Conservation (phyloP, 2,888 invertebrate species). For the Lacanobia oleracea region DNA sequence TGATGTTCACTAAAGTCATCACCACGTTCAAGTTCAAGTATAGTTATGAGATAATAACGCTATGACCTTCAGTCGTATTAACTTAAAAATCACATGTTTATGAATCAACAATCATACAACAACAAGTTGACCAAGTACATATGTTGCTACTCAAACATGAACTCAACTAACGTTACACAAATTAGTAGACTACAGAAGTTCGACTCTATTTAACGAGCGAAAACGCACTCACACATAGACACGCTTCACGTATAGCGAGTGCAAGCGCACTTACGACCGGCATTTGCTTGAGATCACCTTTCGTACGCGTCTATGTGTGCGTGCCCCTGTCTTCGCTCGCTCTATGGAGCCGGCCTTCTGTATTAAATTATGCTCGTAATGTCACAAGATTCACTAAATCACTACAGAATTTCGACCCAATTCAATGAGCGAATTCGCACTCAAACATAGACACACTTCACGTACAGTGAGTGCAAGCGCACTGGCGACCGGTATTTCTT, state of each 20-base stretch:
- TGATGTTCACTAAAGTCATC: not conserved
- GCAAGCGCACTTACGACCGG: not conserved
- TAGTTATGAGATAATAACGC: constrained; percentile 1
- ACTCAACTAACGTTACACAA: not conserved
- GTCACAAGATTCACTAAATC: no score
- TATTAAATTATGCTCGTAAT: not conserved
- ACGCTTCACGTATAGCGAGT: constrained; percentile 8
- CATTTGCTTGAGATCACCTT: not conserved
- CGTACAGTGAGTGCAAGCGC: constrained; percentile 2
- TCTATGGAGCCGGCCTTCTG: constrained; percentile 1
- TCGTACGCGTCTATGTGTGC: no score
- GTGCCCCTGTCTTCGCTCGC: not conserved
- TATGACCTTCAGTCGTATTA: constrained; percentile 9
- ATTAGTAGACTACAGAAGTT: not conserved
- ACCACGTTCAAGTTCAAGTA: not conserved
- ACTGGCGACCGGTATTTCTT: not conserved
- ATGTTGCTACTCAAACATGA: not conserved
- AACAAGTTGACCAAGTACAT: not conserved
- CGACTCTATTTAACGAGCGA: not conserved
- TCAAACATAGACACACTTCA: not conserved
- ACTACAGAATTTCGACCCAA: not conserved
- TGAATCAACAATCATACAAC: constrained; percentile 10
- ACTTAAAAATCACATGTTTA: not conserved
- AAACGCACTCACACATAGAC: not conserved
- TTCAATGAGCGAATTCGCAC: not conserved